phyloP scores from a whole-genome alignment of 1,140 invertebrate species.

The Heliconius hewitsoni region DNA sequence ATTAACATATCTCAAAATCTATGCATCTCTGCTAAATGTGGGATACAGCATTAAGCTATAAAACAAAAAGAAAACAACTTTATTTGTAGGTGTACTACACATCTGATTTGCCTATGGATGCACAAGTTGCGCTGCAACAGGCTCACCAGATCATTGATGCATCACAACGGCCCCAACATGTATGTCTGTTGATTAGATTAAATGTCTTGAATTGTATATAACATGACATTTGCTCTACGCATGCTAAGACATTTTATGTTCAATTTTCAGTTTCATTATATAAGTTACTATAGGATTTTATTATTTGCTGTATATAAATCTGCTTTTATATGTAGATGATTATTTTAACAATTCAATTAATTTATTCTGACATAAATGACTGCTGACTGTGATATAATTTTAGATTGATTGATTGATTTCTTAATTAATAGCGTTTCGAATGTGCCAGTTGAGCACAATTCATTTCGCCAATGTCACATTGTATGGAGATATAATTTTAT shows the following conservation, averaged over 20 bases:
- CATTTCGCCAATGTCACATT: too few relatives aligned
- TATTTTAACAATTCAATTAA: neutral
- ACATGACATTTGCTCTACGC: slow-evolving; percentile 37
- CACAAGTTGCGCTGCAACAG: slow-evolving; percentile 81
- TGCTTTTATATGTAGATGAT: neutral
- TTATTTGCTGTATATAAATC: slow-evolving; percentile 16
- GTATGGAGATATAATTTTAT: too few relatives aligned
- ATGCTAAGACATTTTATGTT: slow-evolving; percentile 20
- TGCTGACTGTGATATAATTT: neutral
- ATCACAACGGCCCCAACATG: slow-evolving; percentile 80
- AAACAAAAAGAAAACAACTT: slow-evolving; percentile 43
- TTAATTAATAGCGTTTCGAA: too few relatives aligned
- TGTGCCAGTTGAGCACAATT: too few relatives aligned
- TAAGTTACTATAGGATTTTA: neutral
- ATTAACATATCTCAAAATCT: too few relatives aligned
- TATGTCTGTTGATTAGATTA: slow-evolving; percentile 70
- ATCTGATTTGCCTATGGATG: slow-evolving; percentile 78
- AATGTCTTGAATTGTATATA: slow-evolving; percentile 40
- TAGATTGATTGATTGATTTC: too few relatives aligned
- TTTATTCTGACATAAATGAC: neutral
- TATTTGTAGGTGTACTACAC: slow-evolving; percentile 82
- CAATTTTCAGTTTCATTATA: neutral
- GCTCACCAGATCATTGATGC: slow-evolving; percentile 80
- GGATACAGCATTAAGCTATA: too few relatives aligned
- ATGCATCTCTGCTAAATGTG: too few relatives aligned